These are phyloP conservation scores for Lasioglossum vierecki DNA, from an alignment of 2,888 invertebrate species.

Conservation along the genomic window DNA sequence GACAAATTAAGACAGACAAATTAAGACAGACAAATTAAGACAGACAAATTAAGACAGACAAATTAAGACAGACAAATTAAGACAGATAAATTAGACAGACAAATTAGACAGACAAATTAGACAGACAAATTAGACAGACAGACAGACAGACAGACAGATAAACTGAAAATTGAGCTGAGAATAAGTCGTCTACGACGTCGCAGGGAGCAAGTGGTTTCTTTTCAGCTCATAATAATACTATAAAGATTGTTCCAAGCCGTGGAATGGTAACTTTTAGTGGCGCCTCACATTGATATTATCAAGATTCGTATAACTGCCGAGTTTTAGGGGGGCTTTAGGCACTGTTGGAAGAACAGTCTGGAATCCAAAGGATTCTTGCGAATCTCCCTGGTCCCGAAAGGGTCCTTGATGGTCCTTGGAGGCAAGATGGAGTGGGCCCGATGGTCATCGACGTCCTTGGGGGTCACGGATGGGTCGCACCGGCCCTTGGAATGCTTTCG, in stretches of 20 bases:
- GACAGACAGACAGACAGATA: no score
- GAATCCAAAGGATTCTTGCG: not conserved
- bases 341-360: not conserved
- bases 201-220: not conserved
- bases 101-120: no score
- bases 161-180: no score
- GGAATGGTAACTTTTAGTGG: not conserved
- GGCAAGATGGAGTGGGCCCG: not conserved
- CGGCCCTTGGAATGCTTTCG: conserved; percentile 5
- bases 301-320: not conserved
- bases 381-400: not conserved
- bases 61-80: no score
- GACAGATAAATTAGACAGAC: no score
- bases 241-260: not conserved
- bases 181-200: not conserved
- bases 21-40: no score
- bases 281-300: not conserved
- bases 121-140: no score
- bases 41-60: no score
- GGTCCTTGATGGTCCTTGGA: not conserved
- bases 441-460: conserved; percentile 4
- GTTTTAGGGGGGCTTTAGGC: not conserved
- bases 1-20: no score
- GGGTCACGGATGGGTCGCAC: conserved; percentile 4
- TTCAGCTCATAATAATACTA: not conserved